Evolutionary conservation across 1,140 invertebrate species (phyloP).

Genomic region (Maconellicoccus hirsutus): DNA sequence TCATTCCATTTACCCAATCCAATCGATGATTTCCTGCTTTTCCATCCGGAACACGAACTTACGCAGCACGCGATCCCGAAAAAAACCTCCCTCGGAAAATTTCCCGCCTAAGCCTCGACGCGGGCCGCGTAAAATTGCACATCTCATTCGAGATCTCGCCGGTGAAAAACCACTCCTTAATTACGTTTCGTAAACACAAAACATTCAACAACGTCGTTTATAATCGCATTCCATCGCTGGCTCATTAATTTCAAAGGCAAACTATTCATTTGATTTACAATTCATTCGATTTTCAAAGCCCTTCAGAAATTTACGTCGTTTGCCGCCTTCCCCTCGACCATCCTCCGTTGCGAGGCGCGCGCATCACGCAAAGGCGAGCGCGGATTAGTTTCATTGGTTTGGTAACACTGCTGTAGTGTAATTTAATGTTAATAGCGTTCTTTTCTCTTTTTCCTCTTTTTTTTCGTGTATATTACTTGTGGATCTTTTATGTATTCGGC

Average conservation of each 20-base stretch:
- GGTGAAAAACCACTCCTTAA: neutral
- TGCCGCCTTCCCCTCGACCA: neutral
- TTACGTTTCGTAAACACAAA: neutral
- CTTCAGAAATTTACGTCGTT: neutral
- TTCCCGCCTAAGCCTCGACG: too few species aligned
- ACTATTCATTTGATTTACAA: constrained; percentile 8
- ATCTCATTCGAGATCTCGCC: too few species aligned
- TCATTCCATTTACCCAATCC: too few species aligned
- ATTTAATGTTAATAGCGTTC: too few species aligned
- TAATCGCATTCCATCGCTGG: constrained; percentile 7
- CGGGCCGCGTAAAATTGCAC: too few species aligned
- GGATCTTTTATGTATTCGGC: too few species aligned
- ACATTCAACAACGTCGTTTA: neutral
- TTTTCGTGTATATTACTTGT: neutral
- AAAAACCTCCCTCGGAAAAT: too few species aligned
- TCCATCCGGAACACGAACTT: too few species aligned
- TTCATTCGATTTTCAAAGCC: constrained; percentile 3
- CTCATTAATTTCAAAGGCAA: constrained; percentile 9
- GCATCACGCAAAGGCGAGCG: neutral
- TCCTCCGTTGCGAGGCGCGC: neutral
- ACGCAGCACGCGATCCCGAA: too few species aligned
- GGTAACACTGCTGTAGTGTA: neutral
- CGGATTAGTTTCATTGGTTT: neutral
- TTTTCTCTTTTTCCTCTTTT: neutral
- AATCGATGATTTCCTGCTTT: too few species aligned